These are phyloP conservation scores for Carettochelys insculpta DNA, from an alignment of 2,113 vertebrate genomes.

Conservation along the genomic window DNA sequence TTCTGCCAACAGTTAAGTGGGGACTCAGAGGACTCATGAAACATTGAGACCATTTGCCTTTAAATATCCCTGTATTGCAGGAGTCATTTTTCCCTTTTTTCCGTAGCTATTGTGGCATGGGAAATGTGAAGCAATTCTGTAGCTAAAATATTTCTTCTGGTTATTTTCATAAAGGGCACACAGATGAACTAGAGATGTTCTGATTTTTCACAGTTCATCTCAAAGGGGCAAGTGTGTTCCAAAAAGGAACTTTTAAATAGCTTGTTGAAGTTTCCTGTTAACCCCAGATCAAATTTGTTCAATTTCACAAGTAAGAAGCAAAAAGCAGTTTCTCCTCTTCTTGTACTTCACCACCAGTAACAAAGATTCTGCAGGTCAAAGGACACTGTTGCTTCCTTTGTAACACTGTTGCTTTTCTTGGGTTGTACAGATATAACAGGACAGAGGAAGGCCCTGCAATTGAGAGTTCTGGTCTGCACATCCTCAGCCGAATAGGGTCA, in stretches of 20 bases:
- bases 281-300: neutral
- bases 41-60: neutral
- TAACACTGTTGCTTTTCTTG: neutral
- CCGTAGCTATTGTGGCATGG: neutral
- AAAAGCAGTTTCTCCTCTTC: neutral
- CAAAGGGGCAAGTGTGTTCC: no score
- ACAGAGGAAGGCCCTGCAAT: accelerated
- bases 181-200: neutral
- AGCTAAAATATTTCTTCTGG: neutral
- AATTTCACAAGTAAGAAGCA: neutral
- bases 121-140: neutral
- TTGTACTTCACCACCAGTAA: neutral
- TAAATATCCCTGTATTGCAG: neutral
- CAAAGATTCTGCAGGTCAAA: neutral
- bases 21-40: no score
- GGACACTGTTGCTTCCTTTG: neutral
- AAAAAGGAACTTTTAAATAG: neutral
- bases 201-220: neutral
- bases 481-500: neutral
- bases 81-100: neutral
- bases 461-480: accelerated
- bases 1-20: no score
- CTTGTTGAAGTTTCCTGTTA: no score
- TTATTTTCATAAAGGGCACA: neutral
- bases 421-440: accelerated